phyloP scores from a whole-genome alignment of 2,888 invertebrate species.

The Heteromurus nitidus region DNA sequence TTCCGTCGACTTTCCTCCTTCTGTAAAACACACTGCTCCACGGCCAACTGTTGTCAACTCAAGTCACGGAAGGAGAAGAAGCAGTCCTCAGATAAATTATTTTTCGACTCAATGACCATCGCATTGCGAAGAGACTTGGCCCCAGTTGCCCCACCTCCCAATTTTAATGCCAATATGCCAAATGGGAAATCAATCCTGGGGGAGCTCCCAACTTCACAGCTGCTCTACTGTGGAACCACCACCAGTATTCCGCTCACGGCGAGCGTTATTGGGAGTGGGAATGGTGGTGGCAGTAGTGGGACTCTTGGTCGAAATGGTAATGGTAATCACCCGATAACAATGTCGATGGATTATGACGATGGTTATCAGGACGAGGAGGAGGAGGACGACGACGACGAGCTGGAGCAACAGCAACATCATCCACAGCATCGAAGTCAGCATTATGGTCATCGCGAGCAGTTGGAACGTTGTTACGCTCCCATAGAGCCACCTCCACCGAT shows the following conservation, averaged over 20 bases:
- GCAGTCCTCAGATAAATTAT: constrained; percentile 66
- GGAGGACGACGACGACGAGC: constrained; percentile 51
- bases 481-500: constrained; percentile 57
- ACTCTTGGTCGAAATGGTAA: constrained; percentile 63
- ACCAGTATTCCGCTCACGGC: constrained; percentile 50
- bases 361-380: constrained; percentile 57
- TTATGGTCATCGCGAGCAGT: constrained; percentile 48
- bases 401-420: constrained; percentile 8
- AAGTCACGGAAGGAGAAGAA: constrained; percentile 49
- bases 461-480: constrained; percentile 57
- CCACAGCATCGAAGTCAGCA: constrained; percentile 52
- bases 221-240: constrained; percentile 57
- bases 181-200: constrained; percentile 66
- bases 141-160: constrained; percentile 63
- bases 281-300: constrained; percentile 32
- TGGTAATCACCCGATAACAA: constrained; percentile 66
- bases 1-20: constrained; percentile 50
- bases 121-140: constrained; percentile 51
- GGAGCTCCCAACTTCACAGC: constrained; percentile 50
- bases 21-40: constrained; percentile 58
- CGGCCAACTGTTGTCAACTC: constrained; percentile 58
- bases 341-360: constrained; percentile 66
- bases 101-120: constrained; percentile 67
- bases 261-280: constrained; percentile 39
- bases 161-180: constrained; percentile 65